These are phyloP conservation scores for Thamnophis sirtalis DNA, from an alignment of 2,113 vertebrate genomes.

Conservation along the genomic window DNA sequence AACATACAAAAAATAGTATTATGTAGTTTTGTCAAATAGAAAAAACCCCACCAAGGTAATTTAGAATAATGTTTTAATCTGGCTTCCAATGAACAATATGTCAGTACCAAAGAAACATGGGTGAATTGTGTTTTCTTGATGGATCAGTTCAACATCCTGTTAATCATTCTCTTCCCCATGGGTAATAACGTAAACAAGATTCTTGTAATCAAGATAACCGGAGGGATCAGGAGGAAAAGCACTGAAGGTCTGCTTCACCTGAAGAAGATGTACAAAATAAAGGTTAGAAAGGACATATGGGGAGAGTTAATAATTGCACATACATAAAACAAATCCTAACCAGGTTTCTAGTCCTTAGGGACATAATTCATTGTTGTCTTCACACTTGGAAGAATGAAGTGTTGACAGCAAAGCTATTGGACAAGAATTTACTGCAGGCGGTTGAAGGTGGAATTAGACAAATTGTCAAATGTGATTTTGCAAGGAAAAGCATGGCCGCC, in stretches of 20 bases:
- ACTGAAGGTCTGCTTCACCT: slow-evolving; percentile 86
- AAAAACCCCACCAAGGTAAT: slow-evolving; percentile 18
- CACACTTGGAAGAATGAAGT: neutral
- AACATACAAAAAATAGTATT: slow-evolving; percentile 47
- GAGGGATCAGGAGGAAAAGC: slow-evolving; percentile 86
- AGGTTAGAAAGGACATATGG: slow-evolving; percentile 12
- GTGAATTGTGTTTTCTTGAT: slow-evolving; percentile 8
- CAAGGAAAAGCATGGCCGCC: neutral
- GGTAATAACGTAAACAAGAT: slow-evolving; percentile 88
- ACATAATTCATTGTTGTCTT: neutral
- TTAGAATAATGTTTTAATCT: slow-evolving; percentile 51
- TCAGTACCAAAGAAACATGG: neutral
- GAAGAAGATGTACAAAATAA: slow-evolving; percentile 32
- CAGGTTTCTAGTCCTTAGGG: neutral
- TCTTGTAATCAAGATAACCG: slow-evolving; percentile 88
- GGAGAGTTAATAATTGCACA: neutral
- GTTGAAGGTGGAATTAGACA: neutral
- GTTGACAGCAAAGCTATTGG: neutral
- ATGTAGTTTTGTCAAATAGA: slow-evolving; percentile 21
- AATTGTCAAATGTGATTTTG: neutral
- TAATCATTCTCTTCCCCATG: slow-evolving; percentile 87
- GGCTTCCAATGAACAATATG: slow-evolving; percentile 7
- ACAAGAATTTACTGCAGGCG: neutral
- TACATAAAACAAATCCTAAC: neutral
- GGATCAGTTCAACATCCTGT: slow-evolving; percentile 38